Evolutionary conservation across 2,797 vertebrate species (phyloP), one percentile per base, ranked within the genome.

Genomic region (Varecia variegata): DNA sequence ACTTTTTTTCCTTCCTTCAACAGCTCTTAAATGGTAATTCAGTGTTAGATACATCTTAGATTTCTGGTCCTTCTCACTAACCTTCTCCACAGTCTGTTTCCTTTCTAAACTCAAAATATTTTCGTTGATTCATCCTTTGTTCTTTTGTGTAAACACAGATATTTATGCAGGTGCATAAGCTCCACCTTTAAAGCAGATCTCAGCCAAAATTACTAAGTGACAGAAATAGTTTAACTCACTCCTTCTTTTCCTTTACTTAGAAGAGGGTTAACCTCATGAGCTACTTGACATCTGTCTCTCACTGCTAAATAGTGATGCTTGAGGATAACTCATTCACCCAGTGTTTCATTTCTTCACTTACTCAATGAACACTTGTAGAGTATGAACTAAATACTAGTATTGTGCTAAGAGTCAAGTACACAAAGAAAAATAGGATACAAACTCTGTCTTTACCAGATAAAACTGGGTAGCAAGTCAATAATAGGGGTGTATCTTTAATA

Each of bases 111-210:
- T 77, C 40, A 90, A 65, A 77, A 70, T 82, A 79, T 76, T 97
- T 92, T 90, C 54, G 52, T 94, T 85, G 43, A 90, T 77, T 89
- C 62, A 79, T 74, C 73, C 73, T 97, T 95, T 92, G 82, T 89
- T 94, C 94, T 70, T 95, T 89, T 95, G 62, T 82, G 60, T 54
- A 95, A 97, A 93, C 90, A 90, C 3, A 60, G 52, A 74, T 94
- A 97, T 94, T 94, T 95, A 95, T 89, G 68, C 90, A 96, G 88
- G 88, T 97, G 85, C 68, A 82, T 5, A 80, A 5, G 70, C 6
- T 80, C 50, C 10, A 38, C 58, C 77, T 82, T 90, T 38, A 60
- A 90, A 94, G 84, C 27, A 50, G 25, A 35, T 43, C 27, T 67
- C 73, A 94, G 84, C n/a, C 58, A 70, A 88, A 85, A 71, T 40